Conservation (phyloP, 2,888 invertebrate genomes). For the Parnassius smintheus region DNA sequence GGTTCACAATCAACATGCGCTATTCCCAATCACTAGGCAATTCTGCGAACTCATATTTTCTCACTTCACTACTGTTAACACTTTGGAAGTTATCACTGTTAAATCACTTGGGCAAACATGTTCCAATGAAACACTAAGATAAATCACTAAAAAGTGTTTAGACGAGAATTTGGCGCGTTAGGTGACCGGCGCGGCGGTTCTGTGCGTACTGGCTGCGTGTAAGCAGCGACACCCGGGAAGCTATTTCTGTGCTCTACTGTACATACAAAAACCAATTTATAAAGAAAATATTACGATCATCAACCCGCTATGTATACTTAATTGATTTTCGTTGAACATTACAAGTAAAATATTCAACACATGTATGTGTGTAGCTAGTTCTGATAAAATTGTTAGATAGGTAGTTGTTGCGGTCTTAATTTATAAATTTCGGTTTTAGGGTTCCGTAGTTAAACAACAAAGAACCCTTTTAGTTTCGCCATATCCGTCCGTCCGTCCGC, state of each 20-base stretch:
- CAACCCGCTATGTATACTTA: constrained; percentile 59
- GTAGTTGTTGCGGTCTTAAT: too few species aligned
- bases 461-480: too few species aligned
- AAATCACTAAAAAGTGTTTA: constrained; percentile 24
- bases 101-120: constrained; percentile 4
- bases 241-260: constrained; percentile 76
- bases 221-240: constrained; percentile 68
- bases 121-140: constrained; percentile 6
- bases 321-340: constrained; percentile 12
- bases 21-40: constrained; percentile 54
- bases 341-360: neutral
- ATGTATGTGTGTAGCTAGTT: neutral
- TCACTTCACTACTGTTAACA: constrained; percentile 38
- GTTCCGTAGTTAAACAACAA: too few species aligned
- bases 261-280: constrained; percentile 73
- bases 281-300: constrained; percentile 79
- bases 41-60: constrained; percentile 41
- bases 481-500: too few species aligned
- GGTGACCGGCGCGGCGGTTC: constrained; percentile 40
- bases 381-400: too few species aligned
- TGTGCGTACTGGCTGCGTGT: constrained; percentile 42
- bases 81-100: constrained; percentile 33
- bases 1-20: constrained; percentile 63
- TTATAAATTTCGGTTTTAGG: too few species aligned
- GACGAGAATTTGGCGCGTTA: constrained; percentile 33